Percentiles rank a stretch among this genome's conserved stretches.
phyloP scores from a whole-genome alignment of 2,113 vertebrate species.

The Odobenus rosmarus region DNA sequence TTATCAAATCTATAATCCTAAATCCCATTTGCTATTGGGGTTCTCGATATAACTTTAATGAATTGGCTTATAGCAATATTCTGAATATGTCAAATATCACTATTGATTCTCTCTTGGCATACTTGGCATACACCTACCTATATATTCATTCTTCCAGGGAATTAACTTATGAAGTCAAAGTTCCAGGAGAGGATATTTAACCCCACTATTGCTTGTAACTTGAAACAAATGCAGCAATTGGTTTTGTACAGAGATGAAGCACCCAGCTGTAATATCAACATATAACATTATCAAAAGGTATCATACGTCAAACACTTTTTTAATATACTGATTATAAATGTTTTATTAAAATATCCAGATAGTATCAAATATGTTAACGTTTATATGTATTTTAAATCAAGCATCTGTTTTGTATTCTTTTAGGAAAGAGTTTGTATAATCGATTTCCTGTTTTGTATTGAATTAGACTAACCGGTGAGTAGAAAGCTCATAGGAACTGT shows the following conservation, averaged over 20 bases:
- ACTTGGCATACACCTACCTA: background rate
- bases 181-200: constrained; percentile 53
- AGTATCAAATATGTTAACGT: constrained; percentile 45
- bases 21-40: background rate
- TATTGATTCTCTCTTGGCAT: background rate
- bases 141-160: background rate
- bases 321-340: background rate
- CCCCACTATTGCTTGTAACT: constrained; percentile 26
- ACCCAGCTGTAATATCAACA: background rate
- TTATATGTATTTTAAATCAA: constrained; percentile 56
- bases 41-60: constrained; percentile 61
- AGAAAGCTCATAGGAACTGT: background rate
- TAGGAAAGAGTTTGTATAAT: constrained; percentile 57
- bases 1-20: background rate
- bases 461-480: constrained; percentile 41
- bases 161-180: constrained; percentile 56
- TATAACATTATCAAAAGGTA: background rate
- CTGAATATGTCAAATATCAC: constrained; percentile 31
- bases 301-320: background rate
- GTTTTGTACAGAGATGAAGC: background rate
- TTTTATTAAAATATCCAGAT: constrained; percentile 39
- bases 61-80: constrained; percentile 30
- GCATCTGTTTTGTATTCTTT: constrained; percentile 35
- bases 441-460: constrained; percentile 55
- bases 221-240: constrained; percentile 45